These are phyloP conservation scores for Tangara arthus DNA, from an alignment of 2,797 vertebrate species.

Conservation along the genomic window DNA sequence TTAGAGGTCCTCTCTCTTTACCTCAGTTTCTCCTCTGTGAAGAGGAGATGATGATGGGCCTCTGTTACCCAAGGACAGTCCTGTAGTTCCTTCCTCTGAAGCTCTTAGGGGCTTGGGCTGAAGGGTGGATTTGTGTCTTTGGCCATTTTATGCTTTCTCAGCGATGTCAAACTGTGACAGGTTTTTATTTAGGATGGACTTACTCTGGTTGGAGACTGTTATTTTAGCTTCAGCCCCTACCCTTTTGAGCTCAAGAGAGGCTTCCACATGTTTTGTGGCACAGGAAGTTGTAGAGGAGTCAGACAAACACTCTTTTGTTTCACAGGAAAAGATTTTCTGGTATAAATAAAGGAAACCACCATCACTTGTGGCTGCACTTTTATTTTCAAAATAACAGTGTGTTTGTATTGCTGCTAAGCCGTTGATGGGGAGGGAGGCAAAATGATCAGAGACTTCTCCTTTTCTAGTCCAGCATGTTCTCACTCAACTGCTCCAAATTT, in stretches of 20 bases:
- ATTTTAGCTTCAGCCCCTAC: constrained; percentile 30
- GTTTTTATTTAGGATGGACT: not conserved
- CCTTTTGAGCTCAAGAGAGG: constrained; percentile 40
- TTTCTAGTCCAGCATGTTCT: constrained; percentile 1
- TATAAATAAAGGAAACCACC: constrained; percentile 68
- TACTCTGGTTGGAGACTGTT: not conserved
- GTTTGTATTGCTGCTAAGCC: constrained; percentile 17
- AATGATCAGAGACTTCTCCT: not conserved
- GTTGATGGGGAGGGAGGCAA: not conserved
- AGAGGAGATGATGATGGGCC: not conserved
- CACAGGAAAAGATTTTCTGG: constrained; percentile 62
- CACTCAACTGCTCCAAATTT: not conserved
- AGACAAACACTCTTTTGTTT: constrained; percentile 73
- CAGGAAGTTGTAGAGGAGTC: constrained; percentile 50
- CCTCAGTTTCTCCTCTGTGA: not conserved
- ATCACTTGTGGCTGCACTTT: constrained; percentile 32
- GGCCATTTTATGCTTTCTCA: not conserved
- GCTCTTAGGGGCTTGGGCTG: not conserved
- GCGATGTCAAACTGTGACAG: not conserved
- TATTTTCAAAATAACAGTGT: constrained; percentile 51
- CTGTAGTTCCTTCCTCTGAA: not conserved
- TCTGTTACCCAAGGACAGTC: not conserved
- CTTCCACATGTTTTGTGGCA: constrained; percentile 46
- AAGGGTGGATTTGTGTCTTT: not conserved
- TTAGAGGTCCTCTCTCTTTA: not conserved